phyloP scores from a whole-genome alignment of 92 coral and sea anemone species.

The Porites divaricata region DNA sequence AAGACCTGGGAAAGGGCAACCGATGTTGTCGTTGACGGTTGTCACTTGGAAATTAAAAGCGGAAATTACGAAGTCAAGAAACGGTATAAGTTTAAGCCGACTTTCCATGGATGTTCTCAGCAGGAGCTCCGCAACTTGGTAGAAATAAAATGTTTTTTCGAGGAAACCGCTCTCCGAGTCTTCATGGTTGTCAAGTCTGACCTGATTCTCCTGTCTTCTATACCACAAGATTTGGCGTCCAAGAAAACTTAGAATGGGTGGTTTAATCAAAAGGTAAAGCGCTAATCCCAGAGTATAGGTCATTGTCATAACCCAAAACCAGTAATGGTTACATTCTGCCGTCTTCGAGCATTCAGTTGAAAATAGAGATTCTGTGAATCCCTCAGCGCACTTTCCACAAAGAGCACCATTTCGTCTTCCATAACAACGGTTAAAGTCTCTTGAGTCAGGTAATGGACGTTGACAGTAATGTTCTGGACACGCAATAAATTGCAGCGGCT shows the following conservation, averaged over 20 bases:
- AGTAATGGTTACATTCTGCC: conserved; percentile 32
- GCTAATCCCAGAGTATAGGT: conserved; percentile 32
- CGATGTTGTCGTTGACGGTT: conserved; percentile 20
- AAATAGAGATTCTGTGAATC: too few relatives aligned
- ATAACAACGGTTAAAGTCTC: conserved; percentile 57
- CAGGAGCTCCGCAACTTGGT: conserved; percentile 77
- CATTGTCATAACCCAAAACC: conserved; percentile 64
- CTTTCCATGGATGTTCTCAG: conserved; percentile 50
- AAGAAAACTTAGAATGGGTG: conserved; percentile 16
- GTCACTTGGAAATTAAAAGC: conserved; percentile 73
- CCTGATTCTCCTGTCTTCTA: not conserved
- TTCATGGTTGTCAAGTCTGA: not conserved
- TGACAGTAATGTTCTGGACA: conserved; percentile 76
- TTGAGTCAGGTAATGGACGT: not conserved
- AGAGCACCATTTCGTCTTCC: conserved; percentile 68
- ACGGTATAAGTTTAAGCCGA: conserved; percentile 13
- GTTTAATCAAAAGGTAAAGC: conserved; percentile 32
- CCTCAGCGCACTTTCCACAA: conserved; percentile 66
- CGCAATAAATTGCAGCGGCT: conserved; percentile 36
- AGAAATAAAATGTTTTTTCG: conserved; percentile 81
- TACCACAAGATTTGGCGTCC: conserved; percentile 26
- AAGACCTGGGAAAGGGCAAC: conserved; percentile 85
- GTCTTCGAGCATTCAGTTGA: too few relatives aligned
- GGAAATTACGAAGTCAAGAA: conserved; percentile 57
- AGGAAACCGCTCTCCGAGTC: conserved; percentile 56